Base-by-base conservation (phyloP, 2,113 vertebrate genomes). In the Apaloderma vittatum region DNA sequence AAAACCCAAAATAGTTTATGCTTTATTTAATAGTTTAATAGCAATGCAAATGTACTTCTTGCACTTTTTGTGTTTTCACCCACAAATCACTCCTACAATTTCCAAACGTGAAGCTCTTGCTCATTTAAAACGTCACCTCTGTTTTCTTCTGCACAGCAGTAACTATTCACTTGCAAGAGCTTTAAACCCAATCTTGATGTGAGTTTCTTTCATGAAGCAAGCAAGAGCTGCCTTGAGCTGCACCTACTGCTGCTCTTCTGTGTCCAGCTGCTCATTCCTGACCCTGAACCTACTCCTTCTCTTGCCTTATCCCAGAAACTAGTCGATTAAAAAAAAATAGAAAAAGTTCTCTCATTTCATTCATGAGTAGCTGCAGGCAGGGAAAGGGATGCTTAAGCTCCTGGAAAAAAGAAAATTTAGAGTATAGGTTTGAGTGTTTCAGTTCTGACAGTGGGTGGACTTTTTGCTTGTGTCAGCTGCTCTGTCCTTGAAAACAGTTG, bases 331-430 rank as follows among this genome's bases (percentile, higher is more conserved):
- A 9, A 30, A 67, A 61, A 66, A 27, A n/a, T n/a, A n/a, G 40
- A 40, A 36, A 36, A 52, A n/a, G 6, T 29, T 83, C 63, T 88
- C 30, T 29, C 40, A 83, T 82, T 51, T 59, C 24, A 12, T 84
- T 86, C 55, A 29, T 21, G 17, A 52, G 43, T 90, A 92, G 63
- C 63, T 90, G 36, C 43, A 66, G 63, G 59, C 46, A 88, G 26
- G 32, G 55, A 77, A 77, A 88, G 20, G 19, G 63, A 94, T 80
- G 54, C 67, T 86, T 61, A 83, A 88, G 12, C 40, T 92, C 67
- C 79, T 93, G 91, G 95, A 94, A 93, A 88, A 81, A 66, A 55
- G 63, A 86, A 90, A 90, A 92, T 76, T 61, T 72, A 57, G 19
- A 58, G 17, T 46, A 84, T 15, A 58, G n/a, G 26, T 10, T 83